Evolutionary conservation across 1,140 invertebrate genomes (phyloP), one percentile per base, ranked within the genome.

Genomic region (Lerema accius): DNA sequence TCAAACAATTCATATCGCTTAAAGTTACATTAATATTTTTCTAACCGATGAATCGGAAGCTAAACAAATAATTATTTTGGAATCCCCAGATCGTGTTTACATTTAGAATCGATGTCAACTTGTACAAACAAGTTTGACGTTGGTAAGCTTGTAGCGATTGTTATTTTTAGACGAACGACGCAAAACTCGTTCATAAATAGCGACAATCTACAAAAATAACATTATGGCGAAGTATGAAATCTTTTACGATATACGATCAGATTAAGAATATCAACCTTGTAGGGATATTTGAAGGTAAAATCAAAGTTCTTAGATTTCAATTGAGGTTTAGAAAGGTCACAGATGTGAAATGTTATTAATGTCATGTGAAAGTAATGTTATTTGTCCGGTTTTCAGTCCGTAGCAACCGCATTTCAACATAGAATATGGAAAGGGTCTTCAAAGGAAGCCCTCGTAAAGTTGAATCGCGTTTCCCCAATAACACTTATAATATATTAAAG

Each of bases 391-490:
- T 69, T 65, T 71, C 66, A 50, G 17, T 17, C 32, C 28, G 32
- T 39, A 48, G 32, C 40, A 17, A 65, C 46, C 55, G 66, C 45
- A 63, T 68, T 67, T 70, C n/a, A n/a, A n/a, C n/a, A n/a, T n/a
- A n/a, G n/a, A n/a, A n/a, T n/a, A n/a, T n/a, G n/a, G n/a, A 48
- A 49, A 53, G 61, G 60, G 49, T 53, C 16, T 53, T 77, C 75
- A 78, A 80, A 76, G 67, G 71, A 65, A 75, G 51, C 50, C 53
- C 67, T 71, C 65, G 66, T 73, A 73, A 73, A 76, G 69, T 80
- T n/a, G n/a, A n/a, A n/a, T n/a, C n/a, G n/a, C n/a, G n/a, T n/a
- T n/a, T n/a, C n/a, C n/a, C n/a, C n/a, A n/a, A n/a, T n/a, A n/a
- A n/a, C n/a, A n/a, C n/a, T n/a, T n/a, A n/a, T n/a, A n/a, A n/a